Conservation (phyloP, 1,140 invertebrate genomes). For the Ctenoplectra terminalis region DNA sequence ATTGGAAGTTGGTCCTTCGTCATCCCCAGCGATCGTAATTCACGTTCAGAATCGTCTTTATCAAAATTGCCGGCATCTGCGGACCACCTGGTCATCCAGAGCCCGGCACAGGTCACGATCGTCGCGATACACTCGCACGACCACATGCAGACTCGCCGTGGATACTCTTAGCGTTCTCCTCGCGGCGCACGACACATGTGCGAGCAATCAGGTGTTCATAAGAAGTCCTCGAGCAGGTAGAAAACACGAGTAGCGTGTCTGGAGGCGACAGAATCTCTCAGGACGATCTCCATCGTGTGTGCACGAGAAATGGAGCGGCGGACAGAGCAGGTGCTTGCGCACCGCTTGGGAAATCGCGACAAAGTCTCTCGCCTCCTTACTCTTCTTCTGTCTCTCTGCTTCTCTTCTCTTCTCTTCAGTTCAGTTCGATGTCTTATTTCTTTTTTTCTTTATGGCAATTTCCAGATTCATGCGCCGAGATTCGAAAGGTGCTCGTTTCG, state of each 20-base stretch:
- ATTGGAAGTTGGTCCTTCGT: not conserved
- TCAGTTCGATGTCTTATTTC: not conserved
- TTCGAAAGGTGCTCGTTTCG: conserved; percentile 48
- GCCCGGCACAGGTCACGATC: not conserved
- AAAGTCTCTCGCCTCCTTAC: not conserved
- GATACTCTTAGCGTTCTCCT: not conserved
- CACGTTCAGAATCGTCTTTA: conserved; percentile 23
- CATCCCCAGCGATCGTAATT: conserved; percentile 26
- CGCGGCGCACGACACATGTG: not conserved
- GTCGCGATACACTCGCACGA: not conserved
- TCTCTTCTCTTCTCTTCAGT: not conserved
- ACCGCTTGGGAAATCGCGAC: conserved; percentile 69
- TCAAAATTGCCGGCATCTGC: conserved; percentile 44
- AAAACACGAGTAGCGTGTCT: conserved; percentile 53
- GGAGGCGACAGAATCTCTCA: conserved; percentile 43
- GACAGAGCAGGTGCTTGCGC: conserved; percentile 55
- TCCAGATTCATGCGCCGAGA: conserved; percentile 6
- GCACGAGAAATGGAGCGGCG: conserved; percentile 52
- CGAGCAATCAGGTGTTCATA: conserved; percentile 47
- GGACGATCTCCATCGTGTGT: conserved; percentile 42
- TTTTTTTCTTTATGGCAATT: not conserved
- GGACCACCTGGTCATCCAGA: conserved; percentile 50
- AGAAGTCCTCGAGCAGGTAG: conserved; percentile 21
- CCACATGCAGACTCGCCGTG: not conserved
- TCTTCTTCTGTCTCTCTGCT: not conserved